Evolutionary conservation across 2,113 vertebrate species (phyloP).

Genomic region (Oryctolagus cuniculus): DNA sequence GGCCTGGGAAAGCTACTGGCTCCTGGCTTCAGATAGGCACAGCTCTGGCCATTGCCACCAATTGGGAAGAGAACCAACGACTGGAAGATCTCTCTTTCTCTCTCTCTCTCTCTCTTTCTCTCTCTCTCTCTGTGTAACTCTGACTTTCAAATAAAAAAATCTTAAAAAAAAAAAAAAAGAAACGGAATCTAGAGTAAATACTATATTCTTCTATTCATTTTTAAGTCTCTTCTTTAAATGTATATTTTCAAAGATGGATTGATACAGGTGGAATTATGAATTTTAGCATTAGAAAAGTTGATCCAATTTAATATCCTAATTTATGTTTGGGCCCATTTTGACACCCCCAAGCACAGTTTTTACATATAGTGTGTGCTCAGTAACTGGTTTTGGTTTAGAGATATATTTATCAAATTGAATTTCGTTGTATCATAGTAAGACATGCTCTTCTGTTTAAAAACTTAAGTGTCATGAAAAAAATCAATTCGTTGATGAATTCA

Average conservation of each 20-base stretch:
- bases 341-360: neutral
- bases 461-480: neutral
- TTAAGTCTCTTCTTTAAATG: neutral
- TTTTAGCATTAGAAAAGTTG: slow-evolving; percentile 29
- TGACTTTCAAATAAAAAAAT: too few relatives aligned
- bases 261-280: slow-evolving; percentile 3
- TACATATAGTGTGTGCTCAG: neutral
- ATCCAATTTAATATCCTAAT: slow-evolving; percentile 33
- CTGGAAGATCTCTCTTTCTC: too few relatives aligned
- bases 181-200: slow-evolving; percentile 39
- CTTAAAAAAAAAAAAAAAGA: neutral
- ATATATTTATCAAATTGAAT: slow-evolving; percentile 41
- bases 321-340: neutral
- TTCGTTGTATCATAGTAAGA: neutral
- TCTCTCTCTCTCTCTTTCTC: too few relatives aligned
- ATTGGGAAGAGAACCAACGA: too few relatives aligned
- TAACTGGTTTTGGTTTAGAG: slow-evolving; percentile 25
- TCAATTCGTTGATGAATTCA: neutral
- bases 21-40: too few relatives aligned
- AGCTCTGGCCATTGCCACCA: too few relatives aligned
- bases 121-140: too few relatives aligned
- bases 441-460: slow-evolving; percentile 3
- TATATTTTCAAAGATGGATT: slow-evolving; percentile 36
- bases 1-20: too few relatives aligned
- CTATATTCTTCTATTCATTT: slow-evolving; percentile 16